Base-by-base conservation (phyloP, 1,140 invertebrate genomes). In the Drosophila funebris region DNA sequence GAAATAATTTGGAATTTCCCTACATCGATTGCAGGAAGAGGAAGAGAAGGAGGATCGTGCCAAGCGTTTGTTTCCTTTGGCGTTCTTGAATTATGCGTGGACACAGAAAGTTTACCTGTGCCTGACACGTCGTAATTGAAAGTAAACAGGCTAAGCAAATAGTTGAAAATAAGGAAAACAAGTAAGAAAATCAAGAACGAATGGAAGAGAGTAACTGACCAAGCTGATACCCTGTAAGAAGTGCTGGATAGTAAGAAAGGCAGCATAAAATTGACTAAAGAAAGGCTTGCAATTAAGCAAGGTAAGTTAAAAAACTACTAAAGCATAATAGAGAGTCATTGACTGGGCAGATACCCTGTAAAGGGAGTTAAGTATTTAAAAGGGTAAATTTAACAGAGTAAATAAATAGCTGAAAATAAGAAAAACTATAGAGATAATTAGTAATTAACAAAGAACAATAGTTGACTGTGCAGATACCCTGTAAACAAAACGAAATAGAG, bases 141-240 rank as follows among this genome's bases (percentile, higher is more conserved):
- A 77, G 70, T 72, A 84, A 85, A 85, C 81, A 85, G 24, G 63
- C 61, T 74, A 68, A 84, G 77, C 69, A 87, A 87, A 85, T 85
- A 85, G 39, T 18, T 31, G 36, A 16, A 29, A 52, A 50, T 48
- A 8, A 37, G 24, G 24, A 61, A 62, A 43, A 56, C 20, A 62
- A 48, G 2, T 31, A 31, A 16, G 27, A 52, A 33, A 16, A 33
- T n/a, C 4, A 33, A 8, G n/a, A 9, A 14, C 27, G 5, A 41
- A 41, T n/a, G n/a, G 2, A 4, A 13, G 0, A 43, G 29, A 24
- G 24, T 18, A 9, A 5, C 24, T 5, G 31, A 44, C 24, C 16
- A n/a, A 18, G 2, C 6, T 27, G 57, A 24, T 46, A 48, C 41
- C 9, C 16, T 20, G 27, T 31, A 22, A 1, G 11, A 5, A 2